A percentile compares a stretch with the other conserved stretches of the same genome.
These are phyloP conservation scores for Chelmon rostratus DNA, from an alignment of 2,797 vertebrate species.

Conservation along the genomic window DNA sequence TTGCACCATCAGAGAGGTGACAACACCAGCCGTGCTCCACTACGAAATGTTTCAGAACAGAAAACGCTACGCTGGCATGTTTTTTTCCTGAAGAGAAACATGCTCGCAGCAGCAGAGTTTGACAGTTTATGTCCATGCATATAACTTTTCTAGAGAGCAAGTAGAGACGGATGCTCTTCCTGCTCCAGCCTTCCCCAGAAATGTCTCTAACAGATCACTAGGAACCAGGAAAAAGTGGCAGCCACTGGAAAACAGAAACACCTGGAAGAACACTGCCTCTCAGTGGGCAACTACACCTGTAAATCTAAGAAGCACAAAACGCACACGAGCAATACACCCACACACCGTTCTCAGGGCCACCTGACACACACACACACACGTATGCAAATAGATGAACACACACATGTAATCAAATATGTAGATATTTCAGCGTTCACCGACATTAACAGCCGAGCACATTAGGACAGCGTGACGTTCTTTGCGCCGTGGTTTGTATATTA, in stretches of 20 bases:
- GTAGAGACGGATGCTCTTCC: slow-evolving; percentile 30
- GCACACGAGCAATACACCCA: slow-evolving; percentile 66
- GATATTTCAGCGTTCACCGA: slow-evolving; percentile 45
- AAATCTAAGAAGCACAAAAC: slow-evolving; percentile 80
- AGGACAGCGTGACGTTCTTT: slow-evolving; percentile 35
- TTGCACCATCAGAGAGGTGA: slow-evolving; percentile 10
- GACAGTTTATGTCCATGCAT: slow-evolving; percentile 5
- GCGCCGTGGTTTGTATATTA: slow-evolving; percentile 41
- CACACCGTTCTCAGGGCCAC: slow-evolving; percentile 80
- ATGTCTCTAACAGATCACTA: background rate
- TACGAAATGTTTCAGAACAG: slow-evolving; percentile 22
- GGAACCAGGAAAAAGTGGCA: slow-evolving; percentile 15
- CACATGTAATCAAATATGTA: slow-evolving; percentile 52
- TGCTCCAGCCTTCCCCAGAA: background rate
- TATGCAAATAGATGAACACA: slow-evolving; percentile 18
- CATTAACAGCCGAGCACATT: slow-evolving; percentile 51
- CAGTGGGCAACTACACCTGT: slow-evolving; percentile 19
- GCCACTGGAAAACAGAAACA: slow-evolving; percentile 6
- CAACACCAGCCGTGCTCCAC: slow-evolving; percentile 3
- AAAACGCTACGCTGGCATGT: background rate
- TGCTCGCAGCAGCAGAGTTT: background rate
- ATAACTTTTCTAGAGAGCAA: slow-evolving; percentile 24
- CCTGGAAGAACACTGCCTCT: slow-evolving; percentile 27
- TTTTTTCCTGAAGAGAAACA: slow-evolving; percentile 8
- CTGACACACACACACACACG: slow-evolving; percentile 66